Base-by-base conservation (phyloP, 2,888 invertebrate species). In the Heliconius cydno region DNA sequence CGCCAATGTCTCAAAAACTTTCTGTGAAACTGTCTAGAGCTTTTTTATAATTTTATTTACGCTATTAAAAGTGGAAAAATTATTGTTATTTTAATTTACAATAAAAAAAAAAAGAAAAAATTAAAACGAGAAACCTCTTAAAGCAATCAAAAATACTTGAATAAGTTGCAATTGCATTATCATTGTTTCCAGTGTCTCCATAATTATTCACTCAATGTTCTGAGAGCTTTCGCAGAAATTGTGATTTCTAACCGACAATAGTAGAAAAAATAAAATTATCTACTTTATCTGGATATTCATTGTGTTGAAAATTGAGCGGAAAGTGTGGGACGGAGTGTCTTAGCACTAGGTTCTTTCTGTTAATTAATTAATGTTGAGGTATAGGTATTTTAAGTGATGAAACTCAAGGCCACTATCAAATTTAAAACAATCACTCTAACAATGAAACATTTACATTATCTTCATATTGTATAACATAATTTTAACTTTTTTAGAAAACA, bases 101-200 rank as follows among this genome's bases (percentile, higher is more conserved):
- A 52, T 52, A 19, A 19, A 46, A 46, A 46, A 13, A 12, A 41
- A 12, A 12, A 41, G 41, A 41, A 12, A 41, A 41, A 57, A 57
- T 72, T n/a, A 13, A 72, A 72, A 72, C n/a, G 30, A 30, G 34
- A 57, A 30, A 13, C 57, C 72, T 52, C 72, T 72, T 72, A 1
- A 57, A 57, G 57, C 34, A n/a, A n/a, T 57, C 72, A 72, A 72
- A 72, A 72, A 52, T 30, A 57, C 57, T 72, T 72, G 72, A 72
- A 57, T 57, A 52, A 72, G 72, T 72, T 72, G 72, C 72, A 57
- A 72, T 72, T 72, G 72, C 57, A 30, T 52, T 52, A 72, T 72
- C 57, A 57, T 72, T 57, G 72, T 57, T 6, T 72, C 28, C 34
- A 72, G 57, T 72, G 72, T 57, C 30, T 34, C 57, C 57, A 57